phyloP scores from a whole-genome alignment of 2,888 invertebrate genomes.

The Branchellion lobata region DNA sequence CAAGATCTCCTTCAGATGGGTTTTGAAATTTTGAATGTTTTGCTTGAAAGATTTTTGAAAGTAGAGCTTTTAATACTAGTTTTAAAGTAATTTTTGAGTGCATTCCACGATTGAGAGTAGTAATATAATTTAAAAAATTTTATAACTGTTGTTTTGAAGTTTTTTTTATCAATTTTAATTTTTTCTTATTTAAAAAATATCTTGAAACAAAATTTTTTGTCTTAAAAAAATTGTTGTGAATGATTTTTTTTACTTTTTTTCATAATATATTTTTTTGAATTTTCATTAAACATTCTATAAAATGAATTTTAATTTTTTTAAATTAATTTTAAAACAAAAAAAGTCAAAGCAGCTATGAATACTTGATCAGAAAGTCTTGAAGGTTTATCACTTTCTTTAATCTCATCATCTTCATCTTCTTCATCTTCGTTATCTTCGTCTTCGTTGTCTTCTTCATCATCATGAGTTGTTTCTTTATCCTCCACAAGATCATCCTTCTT shows the following conservation, averaged over 20 bases:
- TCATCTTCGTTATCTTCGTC: neutral
- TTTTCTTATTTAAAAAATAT: too few species aligned
- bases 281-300: neutral
- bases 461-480: neutral
- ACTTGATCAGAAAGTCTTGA: too few species aligned
- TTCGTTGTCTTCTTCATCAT: slow-evolving; percentile 31
- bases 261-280: neutral
- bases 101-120: too few species aligned
- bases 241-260: neutral
- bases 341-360: too few species aligned
- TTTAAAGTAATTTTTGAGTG: too few species aligned
- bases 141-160: neutral
- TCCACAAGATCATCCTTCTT: neutral
- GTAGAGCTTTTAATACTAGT: too few species aligned
- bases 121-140: neutral
- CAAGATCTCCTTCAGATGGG: slow-evolving; percentile 77
- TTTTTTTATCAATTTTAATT: neutral
- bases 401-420: neutral
- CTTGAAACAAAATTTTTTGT: too few species aligned
- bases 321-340: too few species aligned
- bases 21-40: too few species aligned
- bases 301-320: neutral
- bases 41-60: too few species aligned
- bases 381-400: too few species aligned
- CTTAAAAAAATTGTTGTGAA: too few species aligned